Percentiles rank a stretch among this genome's conserved stretches.
These are phyloP conservation scores for Drosophila bipectinata DNA, from an alignment of 1,140 invertebrate genomes.

Conservation along the genomic window DNA sequence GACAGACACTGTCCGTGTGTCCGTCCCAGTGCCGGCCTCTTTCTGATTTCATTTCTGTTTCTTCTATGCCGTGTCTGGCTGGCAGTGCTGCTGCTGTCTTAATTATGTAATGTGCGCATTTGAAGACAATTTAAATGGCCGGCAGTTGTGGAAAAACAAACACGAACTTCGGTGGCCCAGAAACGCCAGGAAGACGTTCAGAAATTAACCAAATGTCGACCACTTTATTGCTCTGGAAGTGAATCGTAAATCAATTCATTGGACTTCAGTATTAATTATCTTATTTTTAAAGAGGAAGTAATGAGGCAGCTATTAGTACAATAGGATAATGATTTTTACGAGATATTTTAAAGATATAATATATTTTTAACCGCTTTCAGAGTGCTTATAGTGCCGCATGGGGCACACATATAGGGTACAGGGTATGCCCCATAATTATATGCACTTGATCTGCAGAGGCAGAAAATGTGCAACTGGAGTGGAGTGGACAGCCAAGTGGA, in stretches of 20 bases:
- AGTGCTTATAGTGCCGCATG: neutral
- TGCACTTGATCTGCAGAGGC: constrained; percentile 42
- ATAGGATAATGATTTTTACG: neutral
- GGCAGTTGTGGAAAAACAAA: constrained; percentile 76
- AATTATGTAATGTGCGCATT: constrained; percentile 79
- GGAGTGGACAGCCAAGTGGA: constrained; percentile 79
- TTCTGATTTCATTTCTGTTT: constrained; percentile 33
- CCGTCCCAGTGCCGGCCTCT: constrained; percentile 13
- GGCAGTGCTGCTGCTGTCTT: constrained; percentile 63
- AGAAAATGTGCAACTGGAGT: constrained; percentile 69
- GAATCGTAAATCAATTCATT: neutral
- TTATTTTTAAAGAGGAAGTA: neutral
- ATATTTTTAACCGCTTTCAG: neutral
- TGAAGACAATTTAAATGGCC: constrained; percentile 75
- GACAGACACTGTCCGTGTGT: constrained; percentile 23
- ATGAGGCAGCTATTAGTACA: neutral
- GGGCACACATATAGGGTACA: constrained; percentile 6
- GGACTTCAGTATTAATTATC: neutral
- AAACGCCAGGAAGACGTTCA: constrained; percentile 35
- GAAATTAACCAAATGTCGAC: constrained; percentile 20
- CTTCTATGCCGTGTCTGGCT: constrained; percentile 35
- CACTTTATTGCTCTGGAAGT: constrained; percentile 18
- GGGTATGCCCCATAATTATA: constrained; percentile 46
- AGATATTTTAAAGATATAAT: no score
- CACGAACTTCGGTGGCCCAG: constrained; percentile 57